Conservation (phyloP, 2,888 invertebrate species). For the Andrena hattorfiana region DNA sequence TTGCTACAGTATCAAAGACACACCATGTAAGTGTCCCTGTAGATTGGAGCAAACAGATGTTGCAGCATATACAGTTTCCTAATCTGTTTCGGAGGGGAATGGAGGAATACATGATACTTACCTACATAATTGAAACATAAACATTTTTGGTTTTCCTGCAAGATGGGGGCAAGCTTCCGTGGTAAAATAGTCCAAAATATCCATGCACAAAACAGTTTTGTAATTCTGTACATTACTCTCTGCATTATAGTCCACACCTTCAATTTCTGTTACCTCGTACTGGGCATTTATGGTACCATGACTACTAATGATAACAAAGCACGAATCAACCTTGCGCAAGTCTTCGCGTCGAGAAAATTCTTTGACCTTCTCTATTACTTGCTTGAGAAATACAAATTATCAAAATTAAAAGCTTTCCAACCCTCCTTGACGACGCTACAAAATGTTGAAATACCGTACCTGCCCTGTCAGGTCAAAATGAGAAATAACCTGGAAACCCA, state of each 20-base stretch:
- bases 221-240: conserved; percentile 21
- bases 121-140: conserved; percentile 87
- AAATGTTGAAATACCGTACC: conserved; percentile 63
- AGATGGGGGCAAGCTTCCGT: conserved; percentile 84
- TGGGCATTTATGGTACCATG: conserved; percentile 76
- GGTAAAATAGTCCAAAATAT: conserved; percentile 84
- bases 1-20: no score
- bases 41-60: neutral
- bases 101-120: conserved; percentile 40
- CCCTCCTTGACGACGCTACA: neutral
- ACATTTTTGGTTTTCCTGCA: conserved; percentile 87
- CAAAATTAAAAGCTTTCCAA: neutral
- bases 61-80: neutral
- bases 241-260: conserved; percentile 71
- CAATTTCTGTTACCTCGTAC: conserved; percentile 72
- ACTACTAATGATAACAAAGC: conserved; percentile 81
- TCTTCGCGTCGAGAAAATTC: conserved; percentile 74
- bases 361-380: conserved; percentile 69
- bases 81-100: neutral
- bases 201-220: conserved; percentile 72
- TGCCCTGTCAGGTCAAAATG: conserved; percentile 73
- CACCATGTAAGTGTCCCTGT: no score
- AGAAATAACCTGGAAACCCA: conserved; percentile 79
- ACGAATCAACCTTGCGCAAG: conserved; percentile 77
- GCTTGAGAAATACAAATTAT: conserved; percentile 66